A percentile compares a stretch with the other conserved stretches of the same genome.
Evolutionary conservation across 2,113 vertebrate genomes (phyloP).

Genomic region (Herpailurus yagouaroundi): DNA sequence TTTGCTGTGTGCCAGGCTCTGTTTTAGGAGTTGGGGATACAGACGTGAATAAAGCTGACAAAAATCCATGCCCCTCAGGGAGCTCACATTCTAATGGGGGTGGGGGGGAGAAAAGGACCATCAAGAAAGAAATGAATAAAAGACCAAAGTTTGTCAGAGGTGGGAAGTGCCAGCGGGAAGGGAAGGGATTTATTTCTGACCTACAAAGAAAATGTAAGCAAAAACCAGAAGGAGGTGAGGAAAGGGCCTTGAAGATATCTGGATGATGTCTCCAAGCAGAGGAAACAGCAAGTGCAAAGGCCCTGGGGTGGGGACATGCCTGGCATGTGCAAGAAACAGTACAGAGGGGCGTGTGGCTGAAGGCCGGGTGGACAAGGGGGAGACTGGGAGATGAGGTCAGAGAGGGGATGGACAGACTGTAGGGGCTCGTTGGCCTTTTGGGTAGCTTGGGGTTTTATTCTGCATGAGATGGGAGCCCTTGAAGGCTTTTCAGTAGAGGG

Average conservation of each 20-base stretch:
- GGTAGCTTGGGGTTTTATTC: not conserved
- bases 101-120: not conserved
- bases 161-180: not conserved
- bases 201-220: not conserved
- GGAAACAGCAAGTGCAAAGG: not conserved
- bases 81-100: not conserved
- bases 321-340: too few species aligned
- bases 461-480: not conserved
- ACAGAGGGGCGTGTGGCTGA: not conserved
- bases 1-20: not conserved
- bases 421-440: not conserved
- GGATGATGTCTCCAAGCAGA: not conserved
- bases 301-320: not conserved
- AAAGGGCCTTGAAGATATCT: not conserved
- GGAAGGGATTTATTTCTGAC: not conserved
- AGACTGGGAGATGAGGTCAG: not conserved
- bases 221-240: not conserved
- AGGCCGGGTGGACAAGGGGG: not conserved
- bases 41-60: not conserved
- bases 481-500: not conserved
- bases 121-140: not conserved
- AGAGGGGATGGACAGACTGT: rapidly evolving
- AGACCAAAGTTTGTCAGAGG: not conserved
- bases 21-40: not conserved
- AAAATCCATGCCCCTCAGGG: not conserved